These are phyloP conservation scores for Heliornis fulica DNA, from an alignment of 2,113 vertebrate genomes.

Conservation along the genomic window DNA sequence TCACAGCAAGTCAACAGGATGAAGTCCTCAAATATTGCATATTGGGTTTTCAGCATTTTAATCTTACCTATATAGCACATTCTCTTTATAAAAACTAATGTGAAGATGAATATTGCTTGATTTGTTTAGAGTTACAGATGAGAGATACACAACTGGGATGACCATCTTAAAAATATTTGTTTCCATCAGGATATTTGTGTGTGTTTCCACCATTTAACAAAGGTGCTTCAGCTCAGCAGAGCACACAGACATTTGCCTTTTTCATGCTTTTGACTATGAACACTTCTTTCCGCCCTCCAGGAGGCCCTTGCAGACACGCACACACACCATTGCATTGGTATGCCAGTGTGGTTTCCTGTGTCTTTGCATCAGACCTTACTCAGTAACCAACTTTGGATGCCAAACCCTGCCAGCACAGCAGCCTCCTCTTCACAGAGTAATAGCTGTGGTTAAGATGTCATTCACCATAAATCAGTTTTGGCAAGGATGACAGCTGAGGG, in stretches of 20 bases:
- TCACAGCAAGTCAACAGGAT: neutral
- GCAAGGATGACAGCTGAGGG: slow-evolving; percentile 39
- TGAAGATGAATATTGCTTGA: neutral
- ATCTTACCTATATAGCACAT: neutral
- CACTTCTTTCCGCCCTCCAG: neutral
- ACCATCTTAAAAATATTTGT: neutral
- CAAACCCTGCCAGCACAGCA: slow-evolving; percentile 23
- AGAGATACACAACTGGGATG: neutral
- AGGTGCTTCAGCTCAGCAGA: neutral
- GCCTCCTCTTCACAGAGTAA: slow-evolving; percentile 33
- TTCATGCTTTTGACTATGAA: neutral
- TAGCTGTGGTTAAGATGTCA: slow-evolving; percentile 69
- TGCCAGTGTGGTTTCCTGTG: slow-evolving; percentile 46
- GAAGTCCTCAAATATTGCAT: neutral
- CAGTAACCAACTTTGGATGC: slow-evolving; percentile 58
- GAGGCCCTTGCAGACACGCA: neutral
- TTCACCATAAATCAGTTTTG: slow-evolving; percentile 66
- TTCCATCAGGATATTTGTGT: neutral
- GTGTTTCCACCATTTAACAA: slow-evolving; percentile 2
- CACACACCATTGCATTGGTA: neutral
- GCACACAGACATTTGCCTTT: neutral
- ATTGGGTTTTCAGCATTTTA: neutral
- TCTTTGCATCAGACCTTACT: slow-evolving; percentile 52
- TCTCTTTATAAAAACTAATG: neutral
- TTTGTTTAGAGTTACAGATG: neutral